Base-by-base conservation (phyloP, 37 sponge, comb jelly and placozoan species). In the Haliclona indistincta region DNA sequence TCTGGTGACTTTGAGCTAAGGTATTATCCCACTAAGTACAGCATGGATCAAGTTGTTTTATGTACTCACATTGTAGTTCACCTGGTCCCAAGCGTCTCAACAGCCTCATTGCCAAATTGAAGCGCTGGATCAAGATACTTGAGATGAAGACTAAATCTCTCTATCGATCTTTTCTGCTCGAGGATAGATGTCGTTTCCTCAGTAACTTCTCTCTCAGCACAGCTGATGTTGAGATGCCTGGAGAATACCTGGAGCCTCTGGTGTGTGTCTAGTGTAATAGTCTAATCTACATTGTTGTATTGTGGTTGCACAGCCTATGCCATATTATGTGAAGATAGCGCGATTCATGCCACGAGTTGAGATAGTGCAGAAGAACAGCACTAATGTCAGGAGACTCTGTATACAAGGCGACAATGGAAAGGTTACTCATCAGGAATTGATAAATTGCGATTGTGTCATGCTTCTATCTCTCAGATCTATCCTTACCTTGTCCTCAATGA, bases 391-490 rank as follows among this genome's bases (percentile, higher is more conserved):
- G 36, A 67, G 94, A 38, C 73, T 94, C 54, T 94, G 67, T 70
- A 94, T 94, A 28, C 86, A 84, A 67, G 94, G 94, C 40, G 76
- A 90, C 81, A 94, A 94, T 80, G 94, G 94, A 65, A 89, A 89
- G 84, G 94, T 90, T 7, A 56, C 73, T 4, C 22, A 75, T 22
- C 6, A 0, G n/a, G n/a, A 23, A 73, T 22, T 15, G 0, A 17
- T 30, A 41, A 37, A 65, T 25, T 65, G 25, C 33, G 5, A 7
- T 4, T 65, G 15, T 37, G 10, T n/a, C 28, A 23, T 13, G 13
- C 13, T 49, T 20, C 13, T 49, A 49, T 49, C 13, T n/a, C 45
- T 20, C 44, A 94, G 94, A 73, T 94, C 38, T 94, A 94, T 62
- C 94, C 94, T 19, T 94, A 94, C 63, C 56, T 94, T 64, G 94